A percentile compares a stretch with the other conserved stretches of the same genome.
Conservation (phyloP, 1,140 invertebrate species). For the Ostrea denselamellosa region DNA sequence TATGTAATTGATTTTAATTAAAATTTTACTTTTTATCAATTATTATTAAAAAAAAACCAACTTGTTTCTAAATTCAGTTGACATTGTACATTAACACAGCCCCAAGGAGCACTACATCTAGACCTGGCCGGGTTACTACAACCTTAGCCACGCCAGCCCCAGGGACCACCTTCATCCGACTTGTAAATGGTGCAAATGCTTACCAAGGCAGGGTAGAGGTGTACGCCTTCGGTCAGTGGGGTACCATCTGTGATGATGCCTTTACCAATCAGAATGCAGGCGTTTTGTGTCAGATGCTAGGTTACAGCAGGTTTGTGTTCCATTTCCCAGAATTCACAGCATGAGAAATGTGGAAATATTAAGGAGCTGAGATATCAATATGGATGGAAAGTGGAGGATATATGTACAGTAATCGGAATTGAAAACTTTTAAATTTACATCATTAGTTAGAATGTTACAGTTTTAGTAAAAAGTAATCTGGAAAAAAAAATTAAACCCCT, state of each 20-base stretch:
- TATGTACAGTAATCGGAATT: too few species aligned
- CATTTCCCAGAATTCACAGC: background rate
- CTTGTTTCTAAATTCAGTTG: too few species aligned
- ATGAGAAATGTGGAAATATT: background rate
- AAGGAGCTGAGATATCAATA: background rate
- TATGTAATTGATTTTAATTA: too few species aligned
- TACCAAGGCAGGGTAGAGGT: slow-evolving; percentile 65
- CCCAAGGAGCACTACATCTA: slow-evolving; percentile 29
- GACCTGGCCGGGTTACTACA: background rate
- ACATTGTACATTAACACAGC: background rate
- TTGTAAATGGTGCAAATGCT: slow-evolving; percentile 52
- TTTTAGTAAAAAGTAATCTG: too few species aligned
- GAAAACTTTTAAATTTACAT: too few species aligned
- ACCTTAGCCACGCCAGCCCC: slow-evolving; percentile 47
- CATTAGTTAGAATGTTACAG: too few species aligned
- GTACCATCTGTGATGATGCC: slow-evolving; percentile 69
- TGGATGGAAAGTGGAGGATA: too few species aligned
- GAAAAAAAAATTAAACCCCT: too few species aligned
- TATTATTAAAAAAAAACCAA: too few species aligned
- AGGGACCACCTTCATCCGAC: slow-evolving; percentile 49
- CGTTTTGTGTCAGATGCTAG: slow-evolving; percentile 70
- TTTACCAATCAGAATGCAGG: slow-evolving; percentile 64
- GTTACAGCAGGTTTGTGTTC: slow-evolving; percentile 54
- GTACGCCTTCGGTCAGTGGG: slow-evolving; percentile 62
- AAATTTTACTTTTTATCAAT: too few species aligned